Percentiles rank a stretch among this genome's conserved stretches.
Conservation (phyloP, 1,140 invertebrate species). For the Hydropsyche tenuis region DNA sequence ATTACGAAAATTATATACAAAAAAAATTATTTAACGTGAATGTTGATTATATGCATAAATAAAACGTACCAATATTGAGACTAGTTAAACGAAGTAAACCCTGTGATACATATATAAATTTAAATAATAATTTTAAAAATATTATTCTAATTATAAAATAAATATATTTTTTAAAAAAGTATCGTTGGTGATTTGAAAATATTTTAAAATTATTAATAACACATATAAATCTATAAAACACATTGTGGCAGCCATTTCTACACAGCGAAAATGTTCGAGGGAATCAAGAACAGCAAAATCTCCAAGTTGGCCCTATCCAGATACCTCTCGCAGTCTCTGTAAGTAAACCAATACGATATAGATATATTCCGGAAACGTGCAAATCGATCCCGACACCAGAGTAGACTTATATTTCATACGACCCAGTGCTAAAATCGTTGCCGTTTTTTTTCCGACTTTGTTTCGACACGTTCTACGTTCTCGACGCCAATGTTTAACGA, state of each 20-base stretch:
- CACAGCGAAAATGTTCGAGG: slow-evolving; percentile 71
- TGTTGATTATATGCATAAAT: slow-evolving; percentile 33
- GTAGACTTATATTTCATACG: too few species aligned
- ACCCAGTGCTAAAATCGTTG: too few species aligned
- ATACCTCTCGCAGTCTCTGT: slow-evolving; percentile 76
- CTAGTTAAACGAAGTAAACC: slow-evolving; percentile 32
- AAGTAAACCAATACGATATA: slow-evolving; percentile 59
- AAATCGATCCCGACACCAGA: too few species aligned
- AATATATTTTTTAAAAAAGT: slow-evolving; percentile 11
- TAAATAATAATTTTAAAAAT: slow-evolving; percentile 13
- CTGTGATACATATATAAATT: slow-evolving; percentile 32
- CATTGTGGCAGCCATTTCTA: slow-evolving; percentile 51
- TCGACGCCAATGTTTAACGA: too few species aligned
- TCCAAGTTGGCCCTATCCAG: slow-evolving; percentile 72
- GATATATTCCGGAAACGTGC: too few species aligned
- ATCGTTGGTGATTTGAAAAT: slow-evolving; percentile 20
- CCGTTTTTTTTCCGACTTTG: too few species aligned
- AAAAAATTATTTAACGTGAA: slow-evolving; percentile 24
- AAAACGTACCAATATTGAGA: slow-evolving; percentile 37
- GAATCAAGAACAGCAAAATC: slow-evolving; percentile 74
- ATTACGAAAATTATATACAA: slow-evolving; percentile 1
- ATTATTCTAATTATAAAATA: slow-evolving; percentile 7
- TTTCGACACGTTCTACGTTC: too few species aligned
- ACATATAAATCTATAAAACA: neutral
- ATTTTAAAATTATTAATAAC: neutral